These are phyloP conservation scores for Characodon lateralis DNA, from an alignment of 2,797 vertebrate species.

Conservation along the genomic window DNA sequence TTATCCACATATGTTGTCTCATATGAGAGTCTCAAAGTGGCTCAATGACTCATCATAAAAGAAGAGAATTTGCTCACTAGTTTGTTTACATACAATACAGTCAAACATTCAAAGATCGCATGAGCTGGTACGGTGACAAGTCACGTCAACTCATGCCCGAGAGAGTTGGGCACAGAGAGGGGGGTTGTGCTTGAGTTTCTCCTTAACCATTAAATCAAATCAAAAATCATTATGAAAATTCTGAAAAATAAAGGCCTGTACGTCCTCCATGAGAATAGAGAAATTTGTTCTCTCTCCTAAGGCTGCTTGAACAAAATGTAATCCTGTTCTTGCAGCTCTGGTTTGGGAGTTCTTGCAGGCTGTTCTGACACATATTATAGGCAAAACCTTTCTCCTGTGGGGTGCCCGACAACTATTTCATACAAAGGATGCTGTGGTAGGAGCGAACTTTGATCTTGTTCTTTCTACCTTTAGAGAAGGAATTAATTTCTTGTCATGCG, in stretches of 20 bases:
- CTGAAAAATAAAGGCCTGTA: neutral
- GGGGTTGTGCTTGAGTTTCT: neutral
- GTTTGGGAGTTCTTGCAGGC: neutral
- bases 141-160: conserved; percentile 31
- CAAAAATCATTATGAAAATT: neutral
- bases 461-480: neutral
- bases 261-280: neutral
- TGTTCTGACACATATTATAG: neutral
- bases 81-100: conserved; percentile 43
- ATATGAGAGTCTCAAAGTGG: conserved; percentile 34
- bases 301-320: neutral
- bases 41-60: conserved; percentile 33
- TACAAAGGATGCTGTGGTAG: neutral
- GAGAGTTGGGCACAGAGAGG: conserved; percentile 3
- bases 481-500: neutral
- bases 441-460: neutral
- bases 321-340: neutral
- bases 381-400: no score
- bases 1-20: neutral
- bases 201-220: neutral
- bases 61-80: conserved; percentile 27
- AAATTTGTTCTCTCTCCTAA: neutral
- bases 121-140: conserved; percentile 23
- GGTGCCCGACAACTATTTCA: neutral
- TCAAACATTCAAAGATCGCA: conserved; percentile 21